These are phyloP conservation scores for Vollenhovia emeryi DNA, from an alignment of 1,140 invertebrate species.

Conservation along the genomic window DNA sequence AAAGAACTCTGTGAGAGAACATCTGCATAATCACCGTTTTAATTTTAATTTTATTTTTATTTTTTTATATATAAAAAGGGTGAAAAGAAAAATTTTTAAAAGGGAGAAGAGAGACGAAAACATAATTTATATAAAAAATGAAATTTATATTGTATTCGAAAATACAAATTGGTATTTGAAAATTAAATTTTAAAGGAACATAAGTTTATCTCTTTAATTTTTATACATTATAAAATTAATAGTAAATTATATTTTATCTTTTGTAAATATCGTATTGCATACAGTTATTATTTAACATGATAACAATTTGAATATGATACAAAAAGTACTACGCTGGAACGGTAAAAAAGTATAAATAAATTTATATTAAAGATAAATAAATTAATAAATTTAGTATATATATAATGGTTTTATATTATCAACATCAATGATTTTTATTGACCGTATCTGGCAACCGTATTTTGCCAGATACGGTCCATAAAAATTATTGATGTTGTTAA, in stretches of 20 bases:
- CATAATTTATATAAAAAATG: background rate
- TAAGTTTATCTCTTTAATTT: background rate
- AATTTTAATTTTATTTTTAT: background rate
- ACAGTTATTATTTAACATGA: background rate
- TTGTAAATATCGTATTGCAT: too few species aligned
- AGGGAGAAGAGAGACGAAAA: background rate
- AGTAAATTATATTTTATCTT: too few species aligned
- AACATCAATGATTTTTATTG: too few species aligned
- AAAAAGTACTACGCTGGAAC: background rate
- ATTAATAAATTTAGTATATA: background rate
- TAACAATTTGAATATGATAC: background rate
- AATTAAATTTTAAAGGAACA: background rate
- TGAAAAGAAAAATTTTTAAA: background rate
- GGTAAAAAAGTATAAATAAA: background rate
- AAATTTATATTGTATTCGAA: background rate
- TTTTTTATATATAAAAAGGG: background rate
- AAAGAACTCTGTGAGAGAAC: background rate
- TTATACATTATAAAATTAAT: background rate
- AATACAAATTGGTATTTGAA: constrained; percentile 4
- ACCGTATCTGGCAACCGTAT: too few species aligned
- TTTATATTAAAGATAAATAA: background rate
- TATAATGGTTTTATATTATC: too few species aligned
- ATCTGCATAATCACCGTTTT: background rate
- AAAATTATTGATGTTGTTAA: too few species aligned
- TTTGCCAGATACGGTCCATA: too few species aligned